These are phyloP conservation scores for Drosophila parthenogenetica DNA, from an alignment of 2,888 invertebrate species.

Conservation along the genomic window DNA sequence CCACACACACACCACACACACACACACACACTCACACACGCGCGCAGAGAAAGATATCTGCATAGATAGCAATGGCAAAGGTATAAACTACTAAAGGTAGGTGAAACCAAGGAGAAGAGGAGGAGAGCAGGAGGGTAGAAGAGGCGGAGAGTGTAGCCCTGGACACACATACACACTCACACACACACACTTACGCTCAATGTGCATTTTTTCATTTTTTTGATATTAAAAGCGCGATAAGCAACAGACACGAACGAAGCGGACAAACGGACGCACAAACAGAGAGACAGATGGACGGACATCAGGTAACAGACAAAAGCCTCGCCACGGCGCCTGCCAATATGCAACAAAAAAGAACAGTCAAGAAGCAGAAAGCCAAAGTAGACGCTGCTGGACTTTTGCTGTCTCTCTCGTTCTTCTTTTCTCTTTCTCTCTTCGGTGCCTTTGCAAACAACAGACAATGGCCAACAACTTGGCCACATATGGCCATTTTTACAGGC, in stretches of 20 bases:
- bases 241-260: constrained; percentile 61
- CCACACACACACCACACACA: constrained; percentile 35
- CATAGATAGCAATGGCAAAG: constrained; percentile 70
- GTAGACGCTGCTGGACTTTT: constrained; percentile 31
- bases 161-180: constrained; percentile 12
- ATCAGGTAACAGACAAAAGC: constrained; percentile 66
- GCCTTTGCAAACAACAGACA: constrained; percentile 51
- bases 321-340: constrained; percentile 58
- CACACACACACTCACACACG: constrained; percentile 9
- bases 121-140: constrained; percentile 8
- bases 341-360: constrained; percentile 59
- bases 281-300: constrained; percentile 38
- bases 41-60: constrained; percentile 76
- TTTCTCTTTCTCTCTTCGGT: constrained; percentile 20
- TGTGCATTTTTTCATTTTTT: constrained; percentile 58
- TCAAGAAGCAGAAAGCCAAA: constrained; percentile 37
- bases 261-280: constrained; percentile 22
- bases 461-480: constrained; percentile 76
- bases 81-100: constrained; percentile 40
- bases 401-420: constrained; percentile 24
- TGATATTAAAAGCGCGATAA: constrained; percentile 81
- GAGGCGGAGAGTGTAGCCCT: constrained; percentile 19
- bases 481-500: constrained; percentile 75
- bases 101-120: constrained; percentile 23
- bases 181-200: constrained; percentile 41